Base-by-base conservation (phyloP, 1,140 invertebrate genomes). In the Liolophura sinensis region DNA sequence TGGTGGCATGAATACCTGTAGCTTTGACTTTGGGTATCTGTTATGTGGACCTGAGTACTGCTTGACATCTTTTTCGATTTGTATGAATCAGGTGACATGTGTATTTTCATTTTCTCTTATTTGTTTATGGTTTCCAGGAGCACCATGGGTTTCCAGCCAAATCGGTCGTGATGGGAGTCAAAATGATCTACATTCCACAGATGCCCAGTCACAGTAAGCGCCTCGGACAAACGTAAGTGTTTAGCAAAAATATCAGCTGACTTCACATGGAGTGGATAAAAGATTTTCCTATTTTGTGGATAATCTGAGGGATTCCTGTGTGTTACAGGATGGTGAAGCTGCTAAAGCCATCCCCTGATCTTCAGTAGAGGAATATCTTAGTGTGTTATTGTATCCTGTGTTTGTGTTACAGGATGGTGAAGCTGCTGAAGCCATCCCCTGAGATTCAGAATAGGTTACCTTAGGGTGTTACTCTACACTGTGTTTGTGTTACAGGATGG, bases 131-230 rank as follows among this genome's bases (percentile, higher is more conserved):
- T 54, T 74, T 59, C 12, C 72, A 84, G 82, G 71, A 70, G 46
- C 76, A 72, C 51, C 77, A 75, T 70, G 74, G 78, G 47, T 73
- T 78, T 67, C 72, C 77, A 27, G 77, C 74, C 5, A 73, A 67
- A 18, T 79, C 78, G 62, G 74, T 85, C 22, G 73, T 82, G 18
- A 77, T 82, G 51, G 82, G 81, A 18, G 75, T 78, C 15, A 83
- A 82, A 68, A 82, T 85, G 67, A 69, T 85, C 12, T 85, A 81
- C 74, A 74, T 83, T 61, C 78, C 81, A 18, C 77, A 82, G 58
- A 82, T 85, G 77, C 77, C 81, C 47, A 71, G 66, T 18, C 82
- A 85, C 62, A 73, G 57, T 22, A 85, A 84, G 64, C 68, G 80
- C 63, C 71, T 84, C n/a, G 65, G 72, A 27, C 73, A 81, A 40